Evolutionary conservation across 2,888 invertebrate genomes (phyloP), one percentile per base, ranked within the genome.

Genomic region (Lapara coniferarum): DNA sequence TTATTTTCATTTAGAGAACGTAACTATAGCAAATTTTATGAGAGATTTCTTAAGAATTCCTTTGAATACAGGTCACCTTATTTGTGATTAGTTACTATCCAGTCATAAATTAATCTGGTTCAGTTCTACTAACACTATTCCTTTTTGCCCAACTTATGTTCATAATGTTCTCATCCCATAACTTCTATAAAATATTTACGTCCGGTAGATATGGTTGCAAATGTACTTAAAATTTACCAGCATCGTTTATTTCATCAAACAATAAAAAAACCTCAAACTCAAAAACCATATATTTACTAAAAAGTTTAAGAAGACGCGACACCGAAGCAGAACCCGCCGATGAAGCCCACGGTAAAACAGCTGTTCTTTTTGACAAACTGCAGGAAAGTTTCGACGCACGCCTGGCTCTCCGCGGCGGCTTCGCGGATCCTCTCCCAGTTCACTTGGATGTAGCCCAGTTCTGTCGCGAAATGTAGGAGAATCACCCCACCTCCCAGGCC

Each of bases 401-500:
- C 96, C 53, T 96, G 95, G 16, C 97, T 96, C 81, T 95, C 95
- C 70, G 96, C 96, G 0, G 97, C 94, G 69, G 97, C 96, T 74
- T 95, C 96, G 76, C 96, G 95, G 2, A 98, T 94, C 85, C 96
- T 96, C 55, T 96, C 96, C 98, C 98, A 98, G 89, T 98, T 97
- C 69, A 98, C 95, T 76, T 96, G 96, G 8, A 99, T 96, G 80
- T 97, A 98, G 2, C 98, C 98, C 76, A 97, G 95, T 80, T 98
- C 97, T 73, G 97, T 96, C 0, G 98, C 98, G 63, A 98, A 94
- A 94, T 98, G 97, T 51, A 98, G 90, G 14, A 98, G 91, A 69
- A 99, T 95, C 30, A 98, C 95, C 37, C 98, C 96, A 10, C 98
- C 98, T 52, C 98, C 98, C 55, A 98, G 91, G 0, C 98, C 97